Percentiles rank a stretch among this genome's conserved stretches.
These are phyloP conservation scores for Catharus fuscescens DNA, from an alignment of 2,113 vertebrate species.

Conservation along the genomic window DNA sequence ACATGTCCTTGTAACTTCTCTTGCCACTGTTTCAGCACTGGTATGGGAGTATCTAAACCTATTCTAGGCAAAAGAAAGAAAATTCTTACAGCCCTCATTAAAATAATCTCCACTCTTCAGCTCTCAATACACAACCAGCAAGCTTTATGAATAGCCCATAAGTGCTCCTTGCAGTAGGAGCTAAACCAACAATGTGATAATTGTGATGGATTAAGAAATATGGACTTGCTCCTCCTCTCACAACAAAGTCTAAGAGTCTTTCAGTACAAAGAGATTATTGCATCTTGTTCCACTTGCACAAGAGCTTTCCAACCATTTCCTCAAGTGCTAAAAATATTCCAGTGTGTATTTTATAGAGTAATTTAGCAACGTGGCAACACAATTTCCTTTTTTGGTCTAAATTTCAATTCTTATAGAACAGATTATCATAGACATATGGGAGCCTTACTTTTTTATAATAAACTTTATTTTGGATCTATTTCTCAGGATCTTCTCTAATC, in stretches of 20 bases:
- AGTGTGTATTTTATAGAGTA: neutral
- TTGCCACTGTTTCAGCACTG: neutral
- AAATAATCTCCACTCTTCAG: neutral
- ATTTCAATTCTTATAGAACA: neutral
- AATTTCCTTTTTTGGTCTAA: neutral
- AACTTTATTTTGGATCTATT: conserved; percentile 81
- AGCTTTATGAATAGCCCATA: neutral
- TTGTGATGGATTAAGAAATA: neutral
- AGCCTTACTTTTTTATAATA: conserved; percentile 81
- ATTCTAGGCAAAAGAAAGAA: neutral
- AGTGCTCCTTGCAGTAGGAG: neutral
- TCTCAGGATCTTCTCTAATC: conserved; percentile 83
- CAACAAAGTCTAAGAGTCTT: neutral
- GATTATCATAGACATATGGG: neutral
- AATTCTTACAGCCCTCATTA: neutral
- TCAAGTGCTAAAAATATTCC: neutral
- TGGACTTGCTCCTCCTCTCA: neutral
- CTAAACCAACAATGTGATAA: neutral
- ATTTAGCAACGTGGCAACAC: neutral
- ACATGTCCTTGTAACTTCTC: neutral
- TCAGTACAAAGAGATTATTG: neutral
- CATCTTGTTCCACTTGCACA: neutral
- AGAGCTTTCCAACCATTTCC: neutral
- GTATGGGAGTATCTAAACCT: neutral
- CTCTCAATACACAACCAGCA: neutral